These are phyloP conservation scores for Eupithecia dodoneata DNA, from an alignment of 2,888 invertebrate genomes.

Conservation along the genomic window DNA sequence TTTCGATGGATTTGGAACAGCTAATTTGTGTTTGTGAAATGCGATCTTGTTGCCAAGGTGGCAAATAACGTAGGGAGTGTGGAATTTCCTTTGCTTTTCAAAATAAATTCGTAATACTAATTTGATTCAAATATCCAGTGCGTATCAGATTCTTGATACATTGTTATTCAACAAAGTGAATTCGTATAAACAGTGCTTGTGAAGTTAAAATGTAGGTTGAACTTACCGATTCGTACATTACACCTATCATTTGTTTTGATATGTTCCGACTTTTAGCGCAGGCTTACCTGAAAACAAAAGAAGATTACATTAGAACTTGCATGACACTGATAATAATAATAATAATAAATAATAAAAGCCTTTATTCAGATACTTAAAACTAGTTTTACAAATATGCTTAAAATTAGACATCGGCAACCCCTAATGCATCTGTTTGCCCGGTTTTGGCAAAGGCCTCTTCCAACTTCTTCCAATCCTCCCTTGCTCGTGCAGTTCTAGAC, in stretches of 20 bases:
- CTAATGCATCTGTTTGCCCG: too few relatives aligned
- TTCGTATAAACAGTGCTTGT: not conserved
- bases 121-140: constrained; percentile 15
- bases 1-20: constrained; percentile 46
- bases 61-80: constrained; percentile 34
- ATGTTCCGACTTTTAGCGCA: not conserved
- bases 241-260: not conserved
- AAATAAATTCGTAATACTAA: constrained; percentile 21
- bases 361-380: too few relatives aligned
- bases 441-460: too few relatives aligned
- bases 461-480: too few relatives aligned
- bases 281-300: constrained; percentile 31
- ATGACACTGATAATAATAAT: too few relatives aligned
- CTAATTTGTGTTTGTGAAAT: constrained; percentile 51
- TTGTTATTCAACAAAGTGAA: constrained; percentile 11
- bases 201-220: not conserved
- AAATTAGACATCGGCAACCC: too few relatives aligned
- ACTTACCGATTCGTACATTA: not conserved
- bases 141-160: constrained; percentile 5
- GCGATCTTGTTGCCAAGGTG: constrained; percentile 53
- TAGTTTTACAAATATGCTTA: too few relatives aligned
- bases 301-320: not conserved
- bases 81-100: constrained; percentile 31
- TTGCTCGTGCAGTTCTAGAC: too few relatives aligned
- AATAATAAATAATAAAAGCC: too few relatives aligned